Conservation (phyloP, 2,888 invertebrate genomes). For the Meliscaeva auricollis region DNA sequence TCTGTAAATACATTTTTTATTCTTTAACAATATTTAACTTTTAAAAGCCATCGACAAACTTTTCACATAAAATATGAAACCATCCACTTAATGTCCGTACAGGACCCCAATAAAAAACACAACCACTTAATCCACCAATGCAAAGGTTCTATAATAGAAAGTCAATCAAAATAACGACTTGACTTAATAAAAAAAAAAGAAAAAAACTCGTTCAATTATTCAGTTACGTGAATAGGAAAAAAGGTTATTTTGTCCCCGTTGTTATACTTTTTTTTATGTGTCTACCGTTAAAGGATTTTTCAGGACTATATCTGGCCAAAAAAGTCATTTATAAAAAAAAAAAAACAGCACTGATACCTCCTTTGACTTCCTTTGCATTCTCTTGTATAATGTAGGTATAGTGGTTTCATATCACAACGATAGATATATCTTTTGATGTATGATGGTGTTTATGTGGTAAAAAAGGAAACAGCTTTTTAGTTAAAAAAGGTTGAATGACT, state of each 20-base stretch:
- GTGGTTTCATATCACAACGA: not conserved
- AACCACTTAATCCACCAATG: conserved; percentile 12
- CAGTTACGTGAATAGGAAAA: not conserved
- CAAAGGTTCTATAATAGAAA: conserved; percentile 2
- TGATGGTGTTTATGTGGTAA: not conserved
- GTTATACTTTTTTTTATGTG: conserved; percentile 11
- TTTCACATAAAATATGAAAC: not conserved
- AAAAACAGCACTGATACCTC: no score
- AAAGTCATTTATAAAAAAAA: conserved; percentile 16
- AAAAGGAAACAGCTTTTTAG: conserved; percentile 14
- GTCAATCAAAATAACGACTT: conserved; percentile 28
- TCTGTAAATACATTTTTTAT: not conserved
- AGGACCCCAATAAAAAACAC: not conserved
- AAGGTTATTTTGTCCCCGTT: not conserved
- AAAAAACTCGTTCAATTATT: conserved; percentile 25
- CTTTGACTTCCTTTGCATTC: not conserved
- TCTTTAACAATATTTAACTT: not conserved
- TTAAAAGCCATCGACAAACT: not conserved
- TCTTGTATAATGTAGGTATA: no score
- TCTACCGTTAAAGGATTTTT: conserved; percentile 11
- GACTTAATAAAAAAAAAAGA: not conserved
- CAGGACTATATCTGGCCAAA: not conserved
- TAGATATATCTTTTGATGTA: not conserved
- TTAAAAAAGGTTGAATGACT: conserved; percentile 31
- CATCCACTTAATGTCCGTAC: not conserved